These are phyloP conservation scores for Trissolcus japonicus DNA, from an alignment of 2,888 invertebrate genomes.

Conservation along the genomic window DNA sequence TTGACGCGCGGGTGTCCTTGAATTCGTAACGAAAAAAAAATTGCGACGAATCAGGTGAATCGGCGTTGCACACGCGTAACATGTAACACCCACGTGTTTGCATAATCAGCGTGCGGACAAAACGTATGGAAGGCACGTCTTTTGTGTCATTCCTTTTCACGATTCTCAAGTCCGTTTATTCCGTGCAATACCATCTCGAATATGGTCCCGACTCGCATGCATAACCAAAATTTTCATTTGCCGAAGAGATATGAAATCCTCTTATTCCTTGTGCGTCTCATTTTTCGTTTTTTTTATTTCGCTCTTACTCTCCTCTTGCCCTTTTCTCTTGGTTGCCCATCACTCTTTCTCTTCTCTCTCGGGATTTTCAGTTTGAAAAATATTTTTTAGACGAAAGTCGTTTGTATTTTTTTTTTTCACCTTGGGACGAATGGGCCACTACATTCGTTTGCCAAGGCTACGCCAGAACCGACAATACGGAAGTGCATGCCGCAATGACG, in stretches of 20 bases:
- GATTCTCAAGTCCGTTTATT: constrained; percentile 40
- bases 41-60: constrained; percentile 48
- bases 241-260: neutral
- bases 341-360: constrained; percentile 2
- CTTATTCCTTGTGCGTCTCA: neutral
- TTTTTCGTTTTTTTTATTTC: constrained; percentile 1
- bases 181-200: constrained; percentile 36
- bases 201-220: constrained; percentile 37
- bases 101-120: constrained; percentile 51
- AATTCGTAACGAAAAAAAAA: constrained; percentile 25
- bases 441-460: constrained; percentile 49
- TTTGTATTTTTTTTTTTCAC: constrained; percentile 8
- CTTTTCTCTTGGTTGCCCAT: neutral
- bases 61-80: constrained; percentile 51
- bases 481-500: constrained; percentile 41
- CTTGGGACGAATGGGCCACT: constrained; percentile 42
- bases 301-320: neutral
- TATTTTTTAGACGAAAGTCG: no score
- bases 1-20: constrained; percentile 24
- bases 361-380: no score
- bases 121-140: constrained; percentile 40
- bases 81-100: constrained; percentile 63
- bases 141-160: constrained; percentile 41
- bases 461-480: constrained; percentile 40
- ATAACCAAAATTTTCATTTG: constrained; percentile 32